phyloP scores from a whole-genome alignment of 2,888 invertebrate genomes.

The Lasius fuliginosus region DNA sequence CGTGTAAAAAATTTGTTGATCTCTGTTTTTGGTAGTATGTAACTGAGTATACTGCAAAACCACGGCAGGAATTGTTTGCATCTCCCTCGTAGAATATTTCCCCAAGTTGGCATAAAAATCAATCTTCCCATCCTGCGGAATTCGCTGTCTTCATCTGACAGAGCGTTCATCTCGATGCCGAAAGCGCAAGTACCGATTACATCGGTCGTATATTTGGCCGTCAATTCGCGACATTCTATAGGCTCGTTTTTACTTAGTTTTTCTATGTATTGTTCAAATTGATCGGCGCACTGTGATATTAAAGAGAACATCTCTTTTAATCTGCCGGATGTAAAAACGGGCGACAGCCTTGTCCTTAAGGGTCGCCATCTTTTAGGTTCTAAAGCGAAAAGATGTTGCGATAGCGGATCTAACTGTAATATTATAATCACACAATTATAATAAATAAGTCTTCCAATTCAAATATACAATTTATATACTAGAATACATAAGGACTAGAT shows the following conservation, averaged over 20 bases:
- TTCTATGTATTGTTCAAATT: slow-evolving; percentile 79
- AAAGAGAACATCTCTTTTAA: slow-evolving; percentile 86
- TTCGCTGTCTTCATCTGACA: slow-evolving; percentile 78
- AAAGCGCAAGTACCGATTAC: slow-evolving; percentile 86
- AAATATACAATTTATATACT: not conserved
- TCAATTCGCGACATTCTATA: slow-evolving; percentile 73
- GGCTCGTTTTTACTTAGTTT: slow-evolving; percentile 37
- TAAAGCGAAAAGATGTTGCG: slow-evolving; percentile 80
- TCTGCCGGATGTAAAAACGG: slow-evolving; percentile 87
- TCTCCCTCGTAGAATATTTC: not conserved
- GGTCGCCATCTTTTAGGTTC: slow-evolving; percentile 85
- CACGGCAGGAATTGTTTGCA: slow-evolving; percentile 67
- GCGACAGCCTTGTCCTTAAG: slow-evolving; percentile 85
- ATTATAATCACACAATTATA: not conserved
- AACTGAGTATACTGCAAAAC: slow-evolving; percentile 68
- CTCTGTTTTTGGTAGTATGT: slow-evolving; percentile 67
- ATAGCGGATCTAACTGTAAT: slow-evolving; percentile 29
- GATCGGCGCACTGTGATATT: slow-evolving; percentile 81
- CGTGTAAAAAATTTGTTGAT: slow-evolving; percentile 78
- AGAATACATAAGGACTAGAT: not conserved
- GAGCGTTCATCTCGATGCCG: slow-evolving; percentile 85
- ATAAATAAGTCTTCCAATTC: not conserved
- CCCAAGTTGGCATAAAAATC: not conserved
- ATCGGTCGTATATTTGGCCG: slow-evolving; percentile 85
- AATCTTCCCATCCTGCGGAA: slow-evolving; percentile 43